Conservation (phyloP, 2,888 invertebrate species). For the Dasypolia templi region DNA sequence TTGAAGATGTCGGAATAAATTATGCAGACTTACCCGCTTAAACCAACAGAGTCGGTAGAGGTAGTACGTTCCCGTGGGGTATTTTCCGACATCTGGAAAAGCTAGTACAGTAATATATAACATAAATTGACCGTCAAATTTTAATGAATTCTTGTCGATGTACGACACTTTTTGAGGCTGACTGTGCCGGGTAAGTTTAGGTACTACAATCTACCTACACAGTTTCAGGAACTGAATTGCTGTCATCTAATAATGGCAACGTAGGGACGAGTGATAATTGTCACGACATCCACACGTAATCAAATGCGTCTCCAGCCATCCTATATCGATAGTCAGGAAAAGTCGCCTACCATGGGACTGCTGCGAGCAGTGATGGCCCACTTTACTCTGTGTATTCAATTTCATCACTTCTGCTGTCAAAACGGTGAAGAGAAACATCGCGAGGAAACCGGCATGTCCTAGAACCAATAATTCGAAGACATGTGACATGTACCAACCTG, state of each 20-base stretch:
- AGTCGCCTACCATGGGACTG: background rate
- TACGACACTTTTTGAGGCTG: background rate
- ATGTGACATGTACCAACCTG: too few relatives aligned
- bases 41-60: too few relatives aligned
- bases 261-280: background rate
- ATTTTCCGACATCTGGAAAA: too few relatives aligned
- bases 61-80: too few relatives aligned
- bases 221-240: constrained; percentile 1
- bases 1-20: too few relatives aligned
- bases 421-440: too few relatives aligned
- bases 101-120: background rate
- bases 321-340: constrained; percentile 9
- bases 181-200: background rate
- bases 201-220: background rate
- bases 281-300: constrained; percentile 9
- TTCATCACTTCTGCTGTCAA: too few relatives aligned
- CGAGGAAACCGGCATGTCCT: too few relatives aligned
- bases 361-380: too few relatives aligned
- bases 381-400: too few relatives aligned
- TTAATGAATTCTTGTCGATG: background rate
- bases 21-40: too few relatives aligned
- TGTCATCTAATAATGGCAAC: background rate
- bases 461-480: too few relatives aligned
- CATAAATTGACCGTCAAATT: background rate
- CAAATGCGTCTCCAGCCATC: background rate